phyloP scores from a whole-genome alignment of 2,888 invertebrate species.

The Orthosia incerta region DNA sequence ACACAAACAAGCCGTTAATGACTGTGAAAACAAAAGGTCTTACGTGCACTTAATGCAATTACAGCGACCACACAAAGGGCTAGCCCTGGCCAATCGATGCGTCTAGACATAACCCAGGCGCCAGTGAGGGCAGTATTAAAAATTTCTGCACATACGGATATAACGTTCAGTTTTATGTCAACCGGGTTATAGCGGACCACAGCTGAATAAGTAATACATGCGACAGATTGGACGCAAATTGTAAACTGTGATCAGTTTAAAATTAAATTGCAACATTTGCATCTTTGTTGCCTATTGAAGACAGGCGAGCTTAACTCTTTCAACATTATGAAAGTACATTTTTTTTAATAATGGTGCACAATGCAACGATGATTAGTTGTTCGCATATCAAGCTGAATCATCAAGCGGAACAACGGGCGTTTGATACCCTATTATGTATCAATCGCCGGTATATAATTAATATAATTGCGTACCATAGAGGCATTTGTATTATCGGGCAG shows the following conservation, averaged over 20 bases:
- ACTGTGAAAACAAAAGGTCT: slow-evolving; percentile 70
- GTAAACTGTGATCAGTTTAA: slow-evolving; percentile 62
- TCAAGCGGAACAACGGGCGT: slow-evolving; percentile 39
- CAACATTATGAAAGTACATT: background rate
- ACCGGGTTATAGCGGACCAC: slow-evolving; percentile 25
- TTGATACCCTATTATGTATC: slow-evolving; percentile 43
- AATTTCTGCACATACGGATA: slow-evolving; percentile 61
- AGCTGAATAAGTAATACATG: slow-evolving; percentile 54
- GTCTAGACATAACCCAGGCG: slow-evolving; percentile 83
- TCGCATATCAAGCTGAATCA: slow-evolving; percentile 17
- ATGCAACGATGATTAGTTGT: slow-evolving; percentile 20
- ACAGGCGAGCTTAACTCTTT: slow-evolving; percentile 1
- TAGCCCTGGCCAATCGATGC: slow-evolving; percentile 84
- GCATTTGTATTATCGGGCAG: slow-evolving; percentile 3
- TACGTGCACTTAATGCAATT: slow-evolving; percentile 76
- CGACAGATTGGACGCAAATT: slow-evolving; percentile 50
- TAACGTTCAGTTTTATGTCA: slow-evolving; percentile 54
- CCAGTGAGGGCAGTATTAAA: slow-evolving; percentile 71
- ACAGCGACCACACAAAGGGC: slow-evolving; percentile 72
- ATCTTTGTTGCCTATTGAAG: too few relatives aligned
- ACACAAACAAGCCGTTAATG: slow-evolving; percentile 58
- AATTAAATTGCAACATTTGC: too few relatives aligned
- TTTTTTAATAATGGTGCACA: slow-evolving; percentile 20
- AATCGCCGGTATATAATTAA: too few relatives aligned
- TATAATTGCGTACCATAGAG: slow-evolving; percentile 42